Conservation (phyloP, 1,140 invertebrate genomes). For the Holotrichia oblita region DNA sequence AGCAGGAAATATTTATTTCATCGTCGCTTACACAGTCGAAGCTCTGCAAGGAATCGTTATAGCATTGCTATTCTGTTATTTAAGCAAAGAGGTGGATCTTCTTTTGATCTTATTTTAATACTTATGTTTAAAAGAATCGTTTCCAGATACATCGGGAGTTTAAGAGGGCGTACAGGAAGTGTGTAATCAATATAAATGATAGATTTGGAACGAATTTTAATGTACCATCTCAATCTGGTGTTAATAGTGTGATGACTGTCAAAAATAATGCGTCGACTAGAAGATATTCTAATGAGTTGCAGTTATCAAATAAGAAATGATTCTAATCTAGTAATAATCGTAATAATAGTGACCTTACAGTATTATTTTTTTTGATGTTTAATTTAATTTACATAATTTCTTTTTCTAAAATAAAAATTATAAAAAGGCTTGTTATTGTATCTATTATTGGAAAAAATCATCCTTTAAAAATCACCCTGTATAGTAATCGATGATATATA, state of each 20-base stretch:
- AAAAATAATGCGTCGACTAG: not conserved
- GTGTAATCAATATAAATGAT: not conserved
- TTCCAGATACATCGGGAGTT: not conserved
- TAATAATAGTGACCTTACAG: too few species aligned
- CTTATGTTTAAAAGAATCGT: not conserved
- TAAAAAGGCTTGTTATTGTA: too few species aligned
- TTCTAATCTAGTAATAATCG: too few species aligned
- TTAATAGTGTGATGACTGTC: not conserved
- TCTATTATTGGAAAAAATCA: too few species aligned
- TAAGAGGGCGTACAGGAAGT: not conserved
- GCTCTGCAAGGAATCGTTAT: slow-evolving; percentile 68
- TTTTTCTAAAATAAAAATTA: too few species aligned
- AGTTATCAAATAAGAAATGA: too few species aligned
- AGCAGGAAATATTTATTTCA: slow-evolving; percentile 63
- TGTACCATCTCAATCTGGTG: not conserved
- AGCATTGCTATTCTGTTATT: slow-evolving; percentile 68
- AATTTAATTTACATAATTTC: not conserved
- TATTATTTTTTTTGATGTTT: not conserved
- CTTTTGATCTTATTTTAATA: not conserved
- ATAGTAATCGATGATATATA: too few species aligned
- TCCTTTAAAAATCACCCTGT: too few species aligned
- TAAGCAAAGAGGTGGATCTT: slow-evolving; percentile 67
- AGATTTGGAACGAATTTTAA: not conserved
- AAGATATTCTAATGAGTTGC: not conserved
- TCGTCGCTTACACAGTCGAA: slow-evolving; percentile 65